These are phyloP conservation scores for Romanogobio albipinnatus DNA, from an alignment of 2,113 vertebrate species.

Conservation along the genomic window DNA sequence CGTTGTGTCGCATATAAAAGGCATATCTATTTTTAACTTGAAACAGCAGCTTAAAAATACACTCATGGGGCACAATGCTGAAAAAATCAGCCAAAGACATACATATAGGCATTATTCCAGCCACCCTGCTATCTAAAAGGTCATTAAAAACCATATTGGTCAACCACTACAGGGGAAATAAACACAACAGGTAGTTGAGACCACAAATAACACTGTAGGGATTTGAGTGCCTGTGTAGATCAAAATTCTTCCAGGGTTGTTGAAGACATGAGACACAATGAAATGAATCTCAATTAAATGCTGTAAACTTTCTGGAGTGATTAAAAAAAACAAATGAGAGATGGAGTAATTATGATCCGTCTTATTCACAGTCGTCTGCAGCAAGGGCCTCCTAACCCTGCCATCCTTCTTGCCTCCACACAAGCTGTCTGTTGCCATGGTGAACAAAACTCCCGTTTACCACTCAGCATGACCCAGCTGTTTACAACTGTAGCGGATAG, in stretches of 20 bases:
- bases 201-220: background rate
- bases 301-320: constrained; percentile 53
- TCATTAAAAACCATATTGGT: background rate
- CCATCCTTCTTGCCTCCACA: constrained; percentile 48
- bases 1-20: background rate
- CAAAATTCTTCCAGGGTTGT: constrained; percentile 26
- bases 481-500: constrained; percentile 41
- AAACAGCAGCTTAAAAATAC: background rate
- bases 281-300: constrained; percentile 44
- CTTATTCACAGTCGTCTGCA: constrained; percentile 54
- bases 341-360: constrained; percentile 59
- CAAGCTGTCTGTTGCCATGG: constrained; percentile 53
- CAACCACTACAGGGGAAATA: background rate
- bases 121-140: background rate
- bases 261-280: constrained; percentile 18
- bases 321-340: constrained; percentile 52
- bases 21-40: background rate
- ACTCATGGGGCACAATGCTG: background rate
- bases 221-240: background rate
- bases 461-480: constrained; percentile 51
- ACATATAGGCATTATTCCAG: background rate
- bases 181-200: constrained; percentile 14
- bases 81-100: background rate
- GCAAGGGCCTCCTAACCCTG: constrained; percentile 47
- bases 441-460: constrained; percentile 49